A percentile compares a stretch with the other conserved stretches of the same genome.
Conservation (phyloP, 2,888 invertebrate species). For the Tetragonula carbonaria region DNA sequence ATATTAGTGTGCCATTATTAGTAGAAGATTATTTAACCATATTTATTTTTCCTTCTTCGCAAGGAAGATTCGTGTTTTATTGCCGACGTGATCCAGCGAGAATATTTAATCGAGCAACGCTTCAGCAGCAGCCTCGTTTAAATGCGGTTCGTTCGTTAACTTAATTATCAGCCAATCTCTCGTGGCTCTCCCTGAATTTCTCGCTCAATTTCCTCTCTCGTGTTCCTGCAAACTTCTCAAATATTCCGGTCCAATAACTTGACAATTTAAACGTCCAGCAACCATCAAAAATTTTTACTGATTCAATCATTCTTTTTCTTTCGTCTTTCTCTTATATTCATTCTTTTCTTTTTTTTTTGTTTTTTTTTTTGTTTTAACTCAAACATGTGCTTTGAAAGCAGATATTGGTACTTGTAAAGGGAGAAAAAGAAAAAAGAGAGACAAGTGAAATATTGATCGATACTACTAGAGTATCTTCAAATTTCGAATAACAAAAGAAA, state of each 20-base stretch:
- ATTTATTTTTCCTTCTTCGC: not conserved
- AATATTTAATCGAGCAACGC: conserved; percentile 42
- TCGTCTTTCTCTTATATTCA: not conserved
- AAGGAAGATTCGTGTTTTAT: conserved; percentile 31
- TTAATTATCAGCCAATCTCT: conserved; percentile 42
- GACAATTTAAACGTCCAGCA: conserved; percentile 3
- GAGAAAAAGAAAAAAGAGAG: too few relatives aligned
- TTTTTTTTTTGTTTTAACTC: not conserved
- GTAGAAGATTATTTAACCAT: conserved; percentile 14
- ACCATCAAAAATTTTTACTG: conserved; percentile 7
- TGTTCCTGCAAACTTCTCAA: conserved; percentile 2
- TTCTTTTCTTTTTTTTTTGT: not conserved
- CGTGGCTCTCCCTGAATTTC: conserved; percentile 18
- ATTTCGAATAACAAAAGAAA: too few relatives aligned
- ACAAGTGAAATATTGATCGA: too few relatives aligned
- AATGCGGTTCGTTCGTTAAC: conserved; percentile 49
- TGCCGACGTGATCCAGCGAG: conserved; percentile 1
- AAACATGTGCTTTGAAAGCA: not conserved
- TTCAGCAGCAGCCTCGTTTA: conserved; percentile 39
- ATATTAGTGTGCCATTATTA: conserved; percentile 27
- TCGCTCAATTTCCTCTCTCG: conserved; percentile 21
- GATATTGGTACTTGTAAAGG: not conserved
- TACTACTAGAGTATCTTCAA: too few relatives aligned
- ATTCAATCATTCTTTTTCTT: conserved; percentile 16
- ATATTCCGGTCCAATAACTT: not conserved